Evolutionary conservation across 2,797 vertebrate species (phyloP), one percentile per base, ranked within the genome.

Genomic region (Melopsittacus undulatus): DNA sequence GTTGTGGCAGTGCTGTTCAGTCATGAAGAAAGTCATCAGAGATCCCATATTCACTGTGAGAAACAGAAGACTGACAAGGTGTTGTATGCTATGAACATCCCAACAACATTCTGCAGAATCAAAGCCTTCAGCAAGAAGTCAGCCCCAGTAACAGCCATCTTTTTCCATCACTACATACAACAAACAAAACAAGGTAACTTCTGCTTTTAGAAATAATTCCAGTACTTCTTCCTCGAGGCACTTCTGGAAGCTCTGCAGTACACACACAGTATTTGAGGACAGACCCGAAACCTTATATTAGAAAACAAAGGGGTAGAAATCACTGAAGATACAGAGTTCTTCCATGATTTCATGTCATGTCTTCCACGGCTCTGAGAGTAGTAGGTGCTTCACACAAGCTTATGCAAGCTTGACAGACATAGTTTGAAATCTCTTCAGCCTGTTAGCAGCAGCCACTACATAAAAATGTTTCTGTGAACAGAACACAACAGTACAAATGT

Each of bases 401-500:
- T 54, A 94, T 0, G 13, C 56, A 77, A 95, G 94, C 70, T 82
- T 97, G 77, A 95, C 94, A 91, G 98, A 89, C 68, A 82, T 51
- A 91, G 89, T 93, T 86, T 98, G 97, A 97, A 98, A 98, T 82
- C 98, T 98, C 96, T 98, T 98, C 95, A 99, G 96, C 74, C 99
- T 97, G 97, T 99, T 99, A 49, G 98, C 98, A 38, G 99, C 98
- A 61, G 98, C 97, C 52, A 99, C 98, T 48, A 96, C 98, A 2
- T 98, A 98, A 93, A 99, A 99, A 93, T 99, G 98, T 97, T 99
- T 99, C 99, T 99, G 97, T 62, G 34, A 96, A 94, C 32, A 51
- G 83, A 96, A 91, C 51, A 87, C 66, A 82, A 51, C n/a, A 92
- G 83, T 40, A 10, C 34, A 40, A 78, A 22, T 0, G 0, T 94